Conservation (phyloP, 2,113 vertebrate genomes). For the Corydoras sp. region DNA sequence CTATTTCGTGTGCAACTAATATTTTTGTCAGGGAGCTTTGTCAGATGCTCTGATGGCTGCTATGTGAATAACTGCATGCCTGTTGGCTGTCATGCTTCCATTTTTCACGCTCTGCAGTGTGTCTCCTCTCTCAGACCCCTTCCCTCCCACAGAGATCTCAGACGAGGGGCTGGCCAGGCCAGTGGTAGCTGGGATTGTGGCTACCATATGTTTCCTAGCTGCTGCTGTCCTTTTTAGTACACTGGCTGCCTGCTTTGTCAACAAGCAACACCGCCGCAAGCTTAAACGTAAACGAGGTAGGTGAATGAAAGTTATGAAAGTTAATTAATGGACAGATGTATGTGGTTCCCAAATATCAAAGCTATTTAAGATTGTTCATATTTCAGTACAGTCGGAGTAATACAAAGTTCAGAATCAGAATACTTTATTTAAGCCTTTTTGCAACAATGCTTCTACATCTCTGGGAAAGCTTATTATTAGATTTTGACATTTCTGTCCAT, state of each 20-base stretch:
- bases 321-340: background rate
- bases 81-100: slow-evolving; percentile 30
- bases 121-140: slow-evolving; percentile 74
- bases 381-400: no score
- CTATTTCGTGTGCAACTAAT: no score
- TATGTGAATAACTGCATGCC: slow-evolving; percentile 38
- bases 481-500: no score
- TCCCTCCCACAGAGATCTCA: slow-evolving; percentile 86
- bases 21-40: no score
- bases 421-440: no score
- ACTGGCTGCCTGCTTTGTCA: slow-evolving; percentile 94
- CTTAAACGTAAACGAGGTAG: slow-evolving; percentile 96
- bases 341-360: background rate
- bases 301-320: slow-evolving; percentile 23
- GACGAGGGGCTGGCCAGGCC: slow-evolving; percentile 92
- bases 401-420: no score
- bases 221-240: slow-evolving; percentile 97
- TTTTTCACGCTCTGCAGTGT: slow-evolving; percentile 36
- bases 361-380: background rate
- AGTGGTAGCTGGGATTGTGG: slow-evolving; percentile 92
- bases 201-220: slow-evolving; percentile 97
- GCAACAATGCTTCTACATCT: no score
- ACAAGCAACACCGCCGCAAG: slow-evolving; percentile 95
- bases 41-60: slow-evolving; percentile 30
- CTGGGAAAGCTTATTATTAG: no score